Base-by-base conservation (phyloP, 2,888 invertebrate species). In the Anoplius nigerrimus region DNA sequence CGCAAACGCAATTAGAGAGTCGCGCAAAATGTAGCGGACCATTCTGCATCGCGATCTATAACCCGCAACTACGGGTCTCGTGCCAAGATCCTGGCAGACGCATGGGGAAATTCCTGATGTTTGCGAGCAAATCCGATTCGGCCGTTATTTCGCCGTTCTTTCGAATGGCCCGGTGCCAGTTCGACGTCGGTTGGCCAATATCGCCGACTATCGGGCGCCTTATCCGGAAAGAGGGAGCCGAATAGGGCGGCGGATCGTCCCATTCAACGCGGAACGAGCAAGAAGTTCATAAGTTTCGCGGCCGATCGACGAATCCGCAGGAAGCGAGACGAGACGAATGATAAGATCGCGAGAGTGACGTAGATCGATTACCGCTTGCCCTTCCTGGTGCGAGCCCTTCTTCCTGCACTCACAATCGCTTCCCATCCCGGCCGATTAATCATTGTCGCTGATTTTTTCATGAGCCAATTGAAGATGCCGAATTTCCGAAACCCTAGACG, bases 291-390 rank as follows among this genome's bases (percentile, higher is more conserved):
- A 57, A 63, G 58, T 46, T 67, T 8, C 34, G 21, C 24, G 24
- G 55, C 16, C 45, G 52, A 58, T 22, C 48, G 76, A 62, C 69
- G 60, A 57, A 57, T 60, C 34, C 34, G 64, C 46, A 51, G 61
- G 64, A 58, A 54, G 27, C 61, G 56, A 61, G 54, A 53, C 51
- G 64, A 62, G 56, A 55, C 56, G 62, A 51, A 22, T 48, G 66
- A 71, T 52, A 70, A 67, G 58, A 65, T 60, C 70, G 64, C 6
- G 6, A 15, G 43, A 21, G 20, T 45, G 77, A 74, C 77, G 71
- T 54, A 74, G 76, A 76, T 59, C 69, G 76, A 77, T 77, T 27
- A 6, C 6, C 34, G 2, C 34, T 1, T 1, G 6, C 34, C 34
- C 34, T 34, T 34, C 34, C 34, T 13, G 34, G 4, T 6, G 11